phyloP scores from a whole-genome alignment of 37 sponge, comb jelly and placozoan genomes.

The Cliona cf. orientalis region DNA sequence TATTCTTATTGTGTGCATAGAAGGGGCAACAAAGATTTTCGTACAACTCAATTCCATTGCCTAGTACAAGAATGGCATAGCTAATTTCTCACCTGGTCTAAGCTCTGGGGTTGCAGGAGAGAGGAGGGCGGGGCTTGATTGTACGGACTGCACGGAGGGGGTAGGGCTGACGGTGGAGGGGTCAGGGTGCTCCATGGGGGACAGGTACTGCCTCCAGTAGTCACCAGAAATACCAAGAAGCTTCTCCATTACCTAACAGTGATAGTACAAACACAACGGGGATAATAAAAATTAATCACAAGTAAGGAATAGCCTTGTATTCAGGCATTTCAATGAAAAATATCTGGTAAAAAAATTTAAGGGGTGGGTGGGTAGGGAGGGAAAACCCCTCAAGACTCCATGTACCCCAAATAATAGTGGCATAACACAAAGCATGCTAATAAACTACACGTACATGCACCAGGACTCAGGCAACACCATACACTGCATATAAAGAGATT shows the following conservation, averaged over 20 bases:
- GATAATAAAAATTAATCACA: too few relatives aligned
- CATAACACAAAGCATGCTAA: too few relatives aligned
- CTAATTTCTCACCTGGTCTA: slow-evolving; percentile 46
- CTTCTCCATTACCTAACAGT: slow-evolving; percentile 65
- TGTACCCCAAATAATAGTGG: too few relatives aligned
- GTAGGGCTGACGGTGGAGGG: slow-evolving; percentile 14
- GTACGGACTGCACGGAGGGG: slow-evolving; percentile 29
- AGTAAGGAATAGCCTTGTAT: too few relatives aligned
- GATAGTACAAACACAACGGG: neutral
- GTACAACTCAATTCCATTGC: neutral
- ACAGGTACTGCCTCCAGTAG: slow-evolving; percentile 85
- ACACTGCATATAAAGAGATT: too few relatives aligned
- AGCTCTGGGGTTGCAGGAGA: slow-evolving; percentile 81
- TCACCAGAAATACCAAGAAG: slow-evolving; percentile 69
- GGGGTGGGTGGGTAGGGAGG: too few relatives aligned
- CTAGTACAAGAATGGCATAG: neutral
- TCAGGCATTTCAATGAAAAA: too few relatives aligned
- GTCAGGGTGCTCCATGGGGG: slow-evolving; percentile 56
- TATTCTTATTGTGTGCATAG: too few relatives aligned
- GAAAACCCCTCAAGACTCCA: too few relatives aligned
- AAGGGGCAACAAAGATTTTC: neutral
- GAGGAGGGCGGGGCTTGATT: slow-evolving; percentile 13
- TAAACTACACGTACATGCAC: too few relatives aligned
- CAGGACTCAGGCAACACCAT: too few relatives aligned
- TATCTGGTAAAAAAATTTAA: too few relatives aligned